These are phyloP conservation scores for Cataglyphis albicans DNA, from an alignment of 2,888 invertebrate genomes.

Conservation along the genomic window DNA sequence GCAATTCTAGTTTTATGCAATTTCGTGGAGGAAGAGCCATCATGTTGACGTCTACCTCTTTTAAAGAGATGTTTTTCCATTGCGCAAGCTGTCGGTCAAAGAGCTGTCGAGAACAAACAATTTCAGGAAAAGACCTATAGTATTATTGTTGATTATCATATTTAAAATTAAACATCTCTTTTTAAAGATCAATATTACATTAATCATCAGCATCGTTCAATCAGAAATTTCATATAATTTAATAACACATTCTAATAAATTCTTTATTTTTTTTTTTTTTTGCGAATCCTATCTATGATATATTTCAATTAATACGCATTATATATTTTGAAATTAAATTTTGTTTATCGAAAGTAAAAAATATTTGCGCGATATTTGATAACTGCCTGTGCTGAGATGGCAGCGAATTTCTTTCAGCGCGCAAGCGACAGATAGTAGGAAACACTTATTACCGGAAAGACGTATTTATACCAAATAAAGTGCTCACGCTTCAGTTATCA, in stretches of 20 bases:
- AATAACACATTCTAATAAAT: not conserved
- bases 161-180: conserved; percentile 7
- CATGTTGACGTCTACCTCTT: conserved; percentile 29
- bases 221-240: not conserved
- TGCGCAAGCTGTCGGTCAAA: conserved; percentile 29
- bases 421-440: conserved; percentile 12
- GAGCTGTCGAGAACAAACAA: not conserved
- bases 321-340: not conserved
- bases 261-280: not conserved
- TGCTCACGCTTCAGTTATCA: conserved; percentile 25
- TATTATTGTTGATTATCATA: conserved; percentile 15
- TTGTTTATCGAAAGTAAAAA: not conserved
- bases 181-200: not conserved
- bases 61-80: conserved; percentile 48
- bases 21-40: conserved; percentile 25
- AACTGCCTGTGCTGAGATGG: not conserved
- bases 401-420: not conserved
- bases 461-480: conserved; percentile 40
- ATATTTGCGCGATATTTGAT: not conserved
- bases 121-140: not conserved
- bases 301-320: not conserved
- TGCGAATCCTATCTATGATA: not conserved
- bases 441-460: conserved; percentile 21
- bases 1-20: conserved; percentile 38
- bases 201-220: not conserved